Percentiles rank a stretch among this genome's conserved stretches.
Evolutionary conservation across 2,888 invertebrate species (phyloP).

Genomic region (Brassicogethes aeneus): DNA sequence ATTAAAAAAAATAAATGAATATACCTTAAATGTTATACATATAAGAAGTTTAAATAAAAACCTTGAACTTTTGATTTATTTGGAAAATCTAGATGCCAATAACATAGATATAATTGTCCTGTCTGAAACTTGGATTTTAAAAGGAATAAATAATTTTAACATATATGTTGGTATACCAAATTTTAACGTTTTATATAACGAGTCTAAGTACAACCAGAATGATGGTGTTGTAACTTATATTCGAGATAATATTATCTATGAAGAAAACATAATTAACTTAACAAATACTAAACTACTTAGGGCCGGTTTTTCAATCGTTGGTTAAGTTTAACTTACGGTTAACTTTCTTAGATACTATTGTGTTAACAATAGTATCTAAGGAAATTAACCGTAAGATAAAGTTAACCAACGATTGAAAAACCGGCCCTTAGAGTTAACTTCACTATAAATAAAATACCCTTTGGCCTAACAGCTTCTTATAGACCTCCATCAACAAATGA

Average conservation of each 20-base stretch:
- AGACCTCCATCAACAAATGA: neutral
- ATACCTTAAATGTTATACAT: no score
- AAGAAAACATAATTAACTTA: neutral
- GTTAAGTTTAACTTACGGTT: no score
- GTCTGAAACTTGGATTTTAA: neutral
- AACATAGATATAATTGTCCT: neutral
- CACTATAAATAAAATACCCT: neutral
- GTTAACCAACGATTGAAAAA: no score
- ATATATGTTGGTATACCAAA: no score
- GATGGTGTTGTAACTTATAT: neutral
- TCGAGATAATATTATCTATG: neutral
- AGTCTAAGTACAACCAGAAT: neutral
- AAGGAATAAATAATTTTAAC: neutral
- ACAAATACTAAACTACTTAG: neutral
- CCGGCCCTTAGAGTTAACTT: neutral
- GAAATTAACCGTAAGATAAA: no score
- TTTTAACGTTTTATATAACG: no score
- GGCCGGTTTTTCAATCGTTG: no score
- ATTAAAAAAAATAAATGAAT: neutral
- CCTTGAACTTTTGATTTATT: neutral
- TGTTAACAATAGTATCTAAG: no score
- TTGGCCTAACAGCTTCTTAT: neutral
- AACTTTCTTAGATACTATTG: no score
- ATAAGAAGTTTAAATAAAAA: no score
- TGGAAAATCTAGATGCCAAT: neutral